phyloP scores from a whole-genome alignment of 2,113 vertebrate genomes.

The Hydropotes inermis region DNA sequence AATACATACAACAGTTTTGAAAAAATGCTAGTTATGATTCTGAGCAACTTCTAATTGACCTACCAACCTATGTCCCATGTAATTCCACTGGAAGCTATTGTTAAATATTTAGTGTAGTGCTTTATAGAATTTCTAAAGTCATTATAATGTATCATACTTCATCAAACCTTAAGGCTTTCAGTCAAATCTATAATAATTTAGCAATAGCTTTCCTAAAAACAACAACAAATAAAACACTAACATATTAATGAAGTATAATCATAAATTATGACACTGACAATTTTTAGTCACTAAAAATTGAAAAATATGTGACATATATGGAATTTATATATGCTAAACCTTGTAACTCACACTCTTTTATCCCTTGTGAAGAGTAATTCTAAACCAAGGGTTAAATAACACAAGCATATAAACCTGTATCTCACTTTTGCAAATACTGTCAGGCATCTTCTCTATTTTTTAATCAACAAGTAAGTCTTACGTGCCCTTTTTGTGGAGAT shows the following conservation, averaged over 20 bases:
- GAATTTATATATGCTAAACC: background rate
- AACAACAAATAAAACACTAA: background rate
- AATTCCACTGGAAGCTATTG: background rate
- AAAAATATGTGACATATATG: background rate
- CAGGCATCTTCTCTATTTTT: background rate
- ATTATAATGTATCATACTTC: background rate
- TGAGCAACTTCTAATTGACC: background rate
- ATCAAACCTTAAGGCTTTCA: background rate
- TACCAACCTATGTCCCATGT: background rate
- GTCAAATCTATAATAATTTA: conserved; percentile 11
- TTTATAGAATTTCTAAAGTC: background rate
- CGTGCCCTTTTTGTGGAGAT: background rate
- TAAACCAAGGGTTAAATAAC: background rate
- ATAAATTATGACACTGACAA: background rate
- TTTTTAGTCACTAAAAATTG: conserved; percentile 19
- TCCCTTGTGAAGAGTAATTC: background rate
- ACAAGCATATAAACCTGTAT: background rate
- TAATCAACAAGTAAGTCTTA: background rate
- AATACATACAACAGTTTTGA: background rate
- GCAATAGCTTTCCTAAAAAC: background rate
- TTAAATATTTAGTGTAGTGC: background rate
- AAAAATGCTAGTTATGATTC: background rate
- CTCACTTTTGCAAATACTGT: background rate
- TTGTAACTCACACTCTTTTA: background rate
- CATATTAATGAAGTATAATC: background rate